Evolutionary conservation across 2,888 invertebrate genomes (phyloP).

Genomic region (Noctua janthe): DNA sequence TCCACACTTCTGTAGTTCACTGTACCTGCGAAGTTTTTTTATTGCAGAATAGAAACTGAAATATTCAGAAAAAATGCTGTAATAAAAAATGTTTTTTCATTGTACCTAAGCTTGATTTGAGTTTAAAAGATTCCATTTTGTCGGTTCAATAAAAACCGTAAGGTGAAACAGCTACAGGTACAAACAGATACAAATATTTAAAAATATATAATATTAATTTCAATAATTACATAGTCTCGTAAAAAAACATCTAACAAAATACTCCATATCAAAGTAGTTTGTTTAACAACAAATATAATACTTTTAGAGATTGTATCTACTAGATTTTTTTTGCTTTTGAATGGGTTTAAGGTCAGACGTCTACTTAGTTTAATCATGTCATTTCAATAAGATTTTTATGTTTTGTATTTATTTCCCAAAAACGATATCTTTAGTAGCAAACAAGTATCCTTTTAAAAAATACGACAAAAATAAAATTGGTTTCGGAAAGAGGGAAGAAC

Average conservation of each 20-base stretch:
- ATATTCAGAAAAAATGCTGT: neutral
- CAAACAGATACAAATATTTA: neutral
- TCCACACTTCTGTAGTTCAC: slow-evolving; percentile 30
- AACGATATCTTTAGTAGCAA: neutral
- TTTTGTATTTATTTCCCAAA: slow-evolving; percentile 11
- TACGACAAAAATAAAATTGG: neutral
- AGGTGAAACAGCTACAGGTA: neutral
- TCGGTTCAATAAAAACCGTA: neutral
- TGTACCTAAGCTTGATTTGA: neutral
- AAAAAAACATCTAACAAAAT: neutral
- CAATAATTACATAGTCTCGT: neutral
- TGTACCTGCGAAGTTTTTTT: slow-evolving; percentile 15
- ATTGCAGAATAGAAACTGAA: slow-evolving; percentile 2
- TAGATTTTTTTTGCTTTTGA: neutral
- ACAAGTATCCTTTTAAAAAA: neutral
- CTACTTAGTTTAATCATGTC: neutral
- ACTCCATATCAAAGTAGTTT: slow-evolving; percentile 4
- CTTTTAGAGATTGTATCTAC: neutral
- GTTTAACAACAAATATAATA: neutral
- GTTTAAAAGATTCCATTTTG: neutral
- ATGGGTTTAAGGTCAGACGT: slow-evolving; percentile 19
- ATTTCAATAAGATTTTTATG: slow-evolving; percentile 8
- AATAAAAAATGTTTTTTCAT: neutral
- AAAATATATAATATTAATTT: neutral
- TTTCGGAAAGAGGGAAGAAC: neutral